These are phyloP conservation scores for Neodiprion pinetum DNA, from an alignment of 1,140 invertebrate genomes.

Conservation along the genomic window DNA sequence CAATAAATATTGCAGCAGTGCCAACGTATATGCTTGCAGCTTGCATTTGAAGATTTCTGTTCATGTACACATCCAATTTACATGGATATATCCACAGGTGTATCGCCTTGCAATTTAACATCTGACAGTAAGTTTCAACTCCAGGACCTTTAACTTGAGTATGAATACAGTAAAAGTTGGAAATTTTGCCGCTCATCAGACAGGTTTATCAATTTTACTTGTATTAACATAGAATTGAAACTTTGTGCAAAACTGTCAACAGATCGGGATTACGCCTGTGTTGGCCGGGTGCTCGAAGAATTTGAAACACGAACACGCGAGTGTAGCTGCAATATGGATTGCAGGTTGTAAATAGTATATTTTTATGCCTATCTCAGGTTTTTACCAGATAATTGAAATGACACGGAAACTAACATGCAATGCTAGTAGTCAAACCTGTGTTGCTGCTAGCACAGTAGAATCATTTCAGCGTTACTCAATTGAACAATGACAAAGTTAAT, in stretches of 20 bases:
- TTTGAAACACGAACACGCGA: constrained; percentile 20
- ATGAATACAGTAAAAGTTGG: not conserved
- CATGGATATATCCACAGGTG: constrained; percentile 22
- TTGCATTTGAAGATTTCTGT: constrained; percentile 26
- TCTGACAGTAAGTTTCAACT: constrained; percentile 19
- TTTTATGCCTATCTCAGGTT: too few species aligned
- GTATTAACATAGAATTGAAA: not conserved
- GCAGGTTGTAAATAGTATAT: constrained; percentile 10
- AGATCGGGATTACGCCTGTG: constrained; percentile 19
- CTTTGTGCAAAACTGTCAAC: not conserved
- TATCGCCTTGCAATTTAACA: constrained; percentile 25
- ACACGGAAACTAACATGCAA: too few species aligned
- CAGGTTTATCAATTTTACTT: not conserved
- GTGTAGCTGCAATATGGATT: constrained; percentile 30
- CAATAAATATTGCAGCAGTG: constrained; percentile 19
- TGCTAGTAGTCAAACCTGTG: too few species aligned
- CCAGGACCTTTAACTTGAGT: not conserved
- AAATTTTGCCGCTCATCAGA: not conserved
- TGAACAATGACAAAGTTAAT: too few species aligned
- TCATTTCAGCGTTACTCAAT: too few species aligned
- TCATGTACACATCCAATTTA: constrained; percentile 25
- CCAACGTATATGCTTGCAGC: constrained; percentile 25
- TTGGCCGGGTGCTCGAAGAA: constrained; percentile 18
- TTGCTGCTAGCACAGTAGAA: too few species aligned
- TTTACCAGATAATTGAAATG: too few species aligned